Base-by-base conservation (phyloP, 1,140 invertebrate species). In the Oscheius sp. region DNA sequence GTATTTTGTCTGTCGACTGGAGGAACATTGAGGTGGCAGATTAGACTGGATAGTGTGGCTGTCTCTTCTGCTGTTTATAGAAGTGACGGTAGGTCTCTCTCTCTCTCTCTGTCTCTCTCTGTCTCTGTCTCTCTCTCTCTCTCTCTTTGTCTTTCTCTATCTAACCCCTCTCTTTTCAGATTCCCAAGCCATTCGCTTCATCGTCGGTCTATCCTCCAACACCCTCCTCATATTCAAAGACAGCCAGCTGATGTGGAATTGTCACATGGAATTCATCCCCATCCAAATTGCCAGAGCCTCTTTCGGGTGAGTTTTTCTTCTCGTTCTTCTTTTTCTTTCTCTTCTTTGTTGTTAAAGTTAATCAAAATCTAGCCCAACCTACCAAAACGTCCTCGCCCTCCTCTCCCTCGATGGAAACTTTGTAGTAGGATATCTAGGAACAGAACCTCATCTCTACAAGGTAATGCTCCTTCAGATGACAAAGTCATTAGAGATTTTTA, bases 341-440 rank as follows among this genome's bases (percentile, higher is more conserved):
- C n/a, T 10, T 2, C 10, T 28, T 1, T 29, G 18, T n/a, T 31
- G 20, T 13, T 1, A 28, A 13, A 59, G 59, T 4, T 38, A 52
- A 3, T 28, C 20, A 32, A 20, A 68, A 36, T 68, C 23, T 38
- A 59, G 67, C 55, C 36, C 45, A 55, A 18, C 29, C 32, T 59
- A 38, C 29, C 49, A 68, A 26, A 45, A 68, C 26, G 35, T 32
- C 3, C 36, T 68, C 52, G 55, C 67, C 34, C 26, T 68, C 34
- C 34, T 68, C 35, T 31, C 52, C 0, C 13, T 34, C 2, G 36
- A 42, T 18, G 52, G 67, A 3, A 45, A 49, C 34, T 26, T 68
- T 7, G 55, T 59, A 10, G 46, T 68, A n/a, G 67, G 67, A n/a
- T 68, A 68, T 15, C 35, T 68, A 3, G 67, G 67, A 28, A 68